These are phyloP conservation scores for Carapus acus DNA, from an alignment of 2,797 vertebrate species.

Conservation along the genomic window DNA sequence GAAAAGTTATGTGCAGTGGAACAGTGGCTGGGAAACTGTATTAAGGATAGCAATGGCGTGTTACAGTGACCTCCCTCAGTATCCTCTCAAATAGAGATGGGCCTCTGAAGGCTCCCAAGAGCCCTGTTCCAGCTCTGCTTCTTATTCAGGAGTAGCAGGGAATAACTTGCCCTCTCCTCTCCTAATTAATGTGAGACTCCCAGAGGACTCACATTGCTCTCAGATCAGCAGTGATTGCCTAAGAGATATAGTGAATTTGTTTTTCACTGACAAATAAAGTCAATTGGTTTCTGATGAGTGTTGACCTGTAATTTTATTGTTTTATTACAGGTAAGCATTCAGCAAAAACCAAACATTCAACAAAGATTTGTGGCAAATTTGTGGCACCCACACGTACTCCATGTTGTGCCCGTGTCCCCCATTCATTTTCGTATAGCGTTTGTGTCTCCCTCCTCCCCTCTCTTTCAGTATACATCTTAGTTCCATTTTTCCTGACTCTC, in stretches of 20 bases:
- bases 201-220: constrained; percentile 45
- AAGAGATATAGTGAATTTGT: constrained; percentile 38
- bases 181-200: constrained; percentile 67
- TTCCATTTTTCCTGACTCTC: constrained; percentile 2
- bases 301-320: too few species aligned
- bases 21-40: too few species aligned
- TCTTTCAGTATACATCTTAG: constrained; percentile 41
- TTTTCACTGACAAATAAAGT: constrained; percentile 23
- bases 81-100: constrained; percentile 66
- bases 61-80: too few species aligned
- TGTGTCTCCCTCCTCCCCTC: constrained; percentile 35
- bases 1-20: too few species aligned
- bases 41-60: too few species aligned
- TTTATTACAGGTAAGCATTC: too few species aligned
- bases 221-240: constrained; percentile 41
- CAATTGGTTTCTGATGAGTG: too few species aligned
- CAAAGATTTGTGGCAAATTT: too few species aligned
- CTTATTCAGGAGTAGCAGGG: constrained; percentile 74
- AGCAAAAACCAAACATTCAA: too few species aligned
- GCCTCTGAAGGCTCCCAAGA: constrained; percentile 59
- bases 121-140: constrained; percentile 74
- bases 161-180: constrained; percentile 66
- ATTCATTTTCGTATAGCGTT: too few species aligned
- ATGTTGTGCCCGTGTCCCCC: too few species aligned
- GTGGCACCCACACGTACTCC: too few species aligned